Conservation (phyloP, 2,888 invertebrate species). For the Onthophagus sagittarius region DNA sequence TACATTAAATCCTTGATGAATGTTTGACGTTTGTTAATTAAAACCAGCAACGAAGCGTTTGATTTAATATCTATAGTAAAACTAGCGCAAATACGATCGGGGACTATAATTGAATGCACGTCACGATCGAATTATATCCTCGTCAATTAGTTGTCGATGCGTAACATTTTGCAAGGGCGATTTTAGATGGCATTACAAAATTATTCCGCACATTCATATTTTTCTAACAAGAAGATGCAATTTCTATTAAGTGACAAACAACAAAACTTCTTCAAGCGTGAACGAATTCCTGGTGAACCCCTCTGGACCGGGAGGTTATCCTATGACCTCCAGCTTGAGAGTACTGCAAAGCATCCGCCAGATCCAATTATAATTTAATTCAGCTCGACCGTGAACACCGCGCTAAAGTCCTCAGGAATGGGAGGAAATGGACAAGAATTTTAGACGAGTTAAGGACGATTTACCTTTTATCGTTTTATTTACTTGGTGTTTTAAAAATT, state of each 20-base stretch:
- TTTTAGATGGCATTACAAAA: no score
- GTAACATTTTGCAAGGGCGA: no score
- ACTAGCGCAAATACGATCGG: background rate
- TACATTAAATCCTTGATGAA: background rate
- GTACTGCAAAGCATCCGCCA: background rate
- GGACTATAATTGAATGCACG: background rate
- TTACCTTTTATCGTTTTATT: background rate
- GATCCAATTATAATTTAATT: background rate
- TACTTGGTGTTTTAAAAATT: background rate
- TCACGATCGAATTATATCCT: background rate
- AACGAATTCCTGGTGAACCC: background rate
- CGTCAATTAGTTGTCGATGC: no score
- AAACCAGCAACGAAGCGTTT: background rate
- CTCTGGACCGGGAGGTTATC: background rate
- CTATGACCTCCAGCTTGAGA: background rate
- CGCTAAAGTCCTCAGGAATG: background rate
- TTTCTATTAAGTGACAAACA: background rate
- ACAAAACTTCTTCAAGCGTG: background rate
- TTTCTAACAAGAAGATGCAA: background rate
- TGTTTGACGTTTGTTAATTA: background rate
- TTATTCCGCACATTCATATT: no score
- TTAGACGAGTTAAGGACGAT: background rate
- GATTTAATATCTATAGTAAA: background rate
- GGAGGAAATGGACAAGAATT: background rate
- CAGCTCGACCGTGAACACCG: background rate